A percentile compares a stretch with the other conserved stretches of the same genome.
Evolutionary conservation across 2,113 vertebrate species (phyloP).

Genomic region (Sprattus sprattus): DNA sequence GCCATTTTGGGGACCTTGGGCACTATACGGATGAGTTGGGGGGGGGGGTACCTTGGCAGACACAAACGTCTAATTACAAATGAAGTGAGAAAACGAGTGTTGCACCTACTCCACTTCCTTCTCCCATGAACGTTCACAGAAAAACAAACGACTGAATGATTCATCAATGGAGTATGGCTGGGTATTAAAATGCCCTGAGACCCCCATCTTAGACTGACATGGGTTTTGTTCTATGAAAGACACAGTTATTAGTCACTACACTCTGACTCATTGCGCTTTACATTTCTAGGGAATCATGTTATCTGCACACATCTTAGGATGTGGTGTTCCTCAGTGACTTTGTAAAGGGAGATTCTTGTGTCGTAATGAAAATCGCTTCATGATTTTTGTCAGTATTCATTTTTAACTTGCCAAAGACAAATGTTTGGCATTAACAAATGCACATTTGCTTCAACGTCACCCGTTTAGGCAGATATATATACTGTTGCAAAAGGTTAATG

Average conservation of each 20-base stretch:
- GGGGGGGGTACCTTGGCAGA: background rate
- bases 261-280: background rate
- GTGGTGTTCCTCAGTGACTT: background rate
- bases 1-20: background rate
- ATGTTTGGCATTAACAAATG: background rate
- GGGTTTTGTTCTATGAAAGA: background rate
- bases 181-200: no score
- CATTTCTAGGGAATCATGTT: background rate
- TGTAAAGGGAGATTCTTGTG: background rate
- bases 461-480: background rate
- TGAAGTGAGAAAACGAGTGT: background rate
- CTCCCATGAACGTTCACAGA: background rate
- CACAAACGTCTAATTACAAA: background rate
- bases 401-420: background rate
- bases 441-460: background rate
- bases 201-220: background rate
- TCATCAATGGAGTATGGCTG: background rate
- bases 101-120: background rate
- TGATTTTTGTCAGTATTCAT: background rate
- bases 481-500: conserved; percentile 20
- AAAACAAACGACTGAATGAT: background rate
- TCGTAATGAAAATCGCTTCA: background rate
- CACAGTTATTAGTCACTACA: background rate
- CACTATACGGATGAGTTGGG: background rate
- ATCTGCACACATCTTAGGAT: background rate